A percentile compares a stretch with the other conserved stretches of the same genome.
Conservation (phyloP, 2,797 vertebrate genomes). For the Sebastes minor region DNA sequence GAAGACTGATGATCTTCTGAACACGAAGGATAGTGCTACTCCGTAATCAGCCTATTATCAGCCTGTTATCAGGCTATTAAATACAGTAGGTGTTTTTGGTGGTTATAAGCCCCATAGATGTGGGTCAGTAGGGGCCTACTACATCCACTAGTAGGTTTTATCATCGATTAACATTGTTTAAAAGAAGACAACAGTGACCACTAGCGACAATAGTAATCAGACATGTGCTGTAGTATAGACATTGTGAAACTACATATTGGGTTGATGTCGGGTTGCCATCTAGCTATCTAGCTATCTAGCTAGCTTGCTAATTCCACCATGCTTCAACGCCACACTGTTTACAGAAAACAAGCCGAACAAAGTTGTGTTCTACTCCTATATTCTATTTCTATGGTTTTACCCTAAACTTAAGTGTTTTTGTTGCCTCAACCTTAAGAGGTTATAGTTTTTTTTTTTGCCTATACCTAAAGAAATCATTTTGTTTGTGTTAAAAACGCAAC, state of each 20-base stretch:
- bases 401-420: no score
- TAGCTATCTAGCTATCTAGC: neutral
- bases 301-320: neutral
- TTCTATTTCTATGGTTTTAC: no score
- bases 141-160: neutral
- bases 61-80: no score
- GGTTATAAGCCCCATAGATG: neutral
- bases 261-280: no score
- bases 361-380: no score
- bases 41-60: no score
- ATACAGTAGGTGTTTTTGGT: no score
- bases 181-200: no score
- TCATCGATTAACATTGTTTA: neutral
- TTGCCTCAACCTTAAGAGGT: no score
- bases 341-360: neutral
- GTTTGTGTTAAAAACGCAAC: neutral
- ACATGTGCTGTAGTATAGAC: neutral
- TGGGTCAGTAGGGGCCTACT: neutral
- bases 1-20: neutral
- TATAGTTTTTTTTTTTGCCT: neutral
- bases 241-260: no score
- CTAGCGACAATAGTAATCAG: neutral
- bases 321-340: neutral
- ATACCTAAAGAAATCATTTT: rapidly evolving
- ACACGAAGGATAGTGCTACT: neutral